Percentiles rank a stretch among this genome's conserved stretches.
Evolutionary conservation across 2,113 vertebrate species (phyloP).

Genomic region (Tetrax tetrax): DNA sequence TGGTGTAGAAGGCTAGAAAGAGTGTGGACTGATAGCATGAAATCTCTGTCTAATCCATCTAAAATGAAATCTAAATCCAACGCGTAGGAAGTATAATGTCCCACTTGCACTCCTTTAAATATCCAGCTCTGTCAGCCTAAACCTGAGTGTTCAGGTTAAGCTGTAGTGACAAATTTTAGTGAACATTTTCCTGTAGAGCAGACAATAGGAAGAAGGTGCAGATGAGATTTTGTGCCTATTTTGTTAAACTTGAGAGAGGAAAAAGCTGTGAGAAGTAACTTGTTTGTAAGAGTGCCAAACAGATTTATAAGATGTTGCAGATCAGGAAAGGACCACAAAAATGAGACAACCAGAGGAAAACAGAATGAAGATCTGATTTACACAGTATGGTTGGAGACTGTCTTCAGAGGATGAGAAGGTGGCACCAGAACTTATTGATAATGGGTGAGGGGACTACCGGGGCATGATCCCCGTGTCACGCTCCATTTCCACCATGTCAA

Average conservation of each 20-base stretch:
- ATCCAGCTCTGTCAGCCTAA: not conserved
- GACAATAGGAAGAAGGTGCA: not conserved
- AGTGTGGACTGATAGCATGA: not conserved
- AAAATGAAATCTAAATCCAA: not conserved
- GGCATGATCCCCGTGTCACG: rapidly evolving
- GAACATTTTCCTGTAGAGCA: not conserved
- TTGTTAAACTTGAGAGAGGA: not conserved
- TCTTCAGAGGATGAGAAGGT: not conserved
- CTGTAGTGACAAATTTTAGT: not conserved
- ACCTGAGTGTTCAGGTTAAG: not conserved
- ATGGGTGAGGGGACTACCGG: not conserved
- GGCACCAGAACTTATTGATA: not conserved
- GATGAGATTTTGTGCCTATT: not conserved
- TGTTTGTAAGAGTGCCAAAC: not conserved
- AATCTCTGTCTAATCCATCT: not conserved
- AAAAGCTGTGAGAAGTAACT: not conserved
- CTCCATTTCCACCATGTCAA: not conserved
- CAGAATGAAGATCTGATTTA: not conserved
- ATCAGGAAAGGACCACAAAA: not conserved
- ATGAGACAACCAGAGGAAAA: not conserved
- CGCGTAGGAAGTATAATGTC: not conserved
- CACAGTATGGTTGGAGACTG: not conserved
- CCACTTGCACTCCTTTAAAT: not conserved
- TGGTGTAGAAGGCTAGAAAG: not conserved
- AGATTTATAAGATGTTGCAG: not conserved